These are phyloP conservation scores for Cryptoblepharus egeriae DNA, from an alignment of 2,797 vertebrate species.

Conservation along the genomic window DNA sequence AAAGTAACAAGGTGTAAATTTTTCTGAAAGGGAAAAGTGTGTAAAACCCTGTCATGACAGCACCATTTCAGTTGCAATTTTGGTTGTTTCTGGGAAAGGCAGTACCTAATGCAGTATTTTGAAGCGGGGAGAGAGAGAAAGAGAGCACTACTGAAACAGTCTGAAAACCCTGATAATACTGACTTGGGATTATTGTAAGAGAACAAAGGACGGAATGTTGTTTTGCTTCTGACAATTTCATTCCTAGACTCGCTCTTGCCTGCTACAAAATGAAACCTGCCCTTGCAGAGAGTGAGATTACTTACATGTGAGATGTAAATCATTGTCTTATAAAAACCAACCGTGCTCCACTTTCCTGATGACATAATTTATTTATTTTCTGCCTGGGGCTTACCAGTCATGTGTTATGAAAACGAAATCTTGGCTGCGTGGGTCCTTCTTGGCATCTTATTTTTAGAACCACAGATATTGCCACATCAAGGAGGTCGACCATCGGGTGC, in stretches of 20 bases:
- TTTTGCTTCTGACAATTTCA: slow-evolving; percentile 33
- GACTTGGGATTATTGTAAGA: slow-evolving; percentile 42
- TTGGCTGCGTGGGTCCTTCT: neutral
- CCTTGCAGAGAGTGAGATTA: slow-evolving; percentile 40
- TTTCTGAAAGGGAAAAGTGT: neutral
- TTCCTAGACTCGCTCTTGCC: slow-evolving; percentile 44
- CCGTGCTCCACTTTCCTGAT: slow-evolving; percentile 38
- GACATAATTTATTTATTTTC: slow-evolving; percentile 53
- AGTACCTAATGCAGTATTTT: slow-evolving; percentile 23
- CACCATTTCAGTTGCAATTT: slow-evolving; percentile 50
- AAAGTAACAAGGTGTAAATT: too few species aligned
- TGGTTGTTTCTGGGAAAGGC: slow-evolving; percentile 51
- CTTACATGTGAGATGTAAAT: slow-evolving; percentile 56
- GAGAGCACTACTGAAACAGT: slow-evolving; percentile 31
- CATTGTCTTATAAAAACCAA: slow-evolving; percentile 50
- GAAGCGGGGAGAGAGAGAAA: neutral
- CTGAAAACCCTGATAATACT: slow-evolving; percentile 52
- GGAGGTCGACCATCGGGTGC: neutral
- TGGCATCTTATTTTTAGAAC: slow-evolving; percentile 41
- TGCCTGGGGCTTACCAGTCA: slow-evolving; percentile 34
- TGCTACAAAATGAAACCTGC: slow-evolving; percentile 45
- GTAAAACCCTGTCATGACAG: slow-evolving; percentile 29
- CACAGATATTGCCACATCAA: slow-evolving; percentile 35
- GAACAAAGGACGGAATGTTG: slow-evolving; percentile 34
- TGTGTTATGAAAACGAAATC: slow-evolving; percentile 43